Evolutionary conservation across 2,888 invertebrate species (phyloP), one percentile per base, ranked within the genome.

Genomic region (Leucophenga montana): DNA sequence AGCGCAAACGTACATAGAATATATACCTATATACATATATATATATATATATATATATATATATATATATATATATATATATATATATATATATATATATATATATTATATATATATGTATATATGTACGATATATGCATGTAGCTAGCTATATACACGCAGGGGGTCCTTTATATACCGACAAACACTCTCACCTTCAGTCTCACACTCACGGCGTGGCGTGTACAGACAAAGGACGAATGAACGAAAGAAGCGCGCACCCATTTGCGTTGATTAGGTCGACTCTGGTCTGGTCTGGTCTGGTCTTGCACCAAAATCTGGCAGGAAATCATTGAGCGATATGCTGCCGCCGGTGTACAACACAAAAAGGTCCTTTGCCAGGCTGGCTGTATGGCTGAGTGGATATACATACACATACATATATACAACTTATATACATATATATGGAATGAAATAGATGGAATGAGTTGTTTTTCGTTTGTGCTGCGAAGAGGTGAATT

Each of bases 131-230:
- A 33, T 65, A 27, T 56, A 67, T 57, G 53, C n/a, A n/a, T n/a
- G n/a, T n/a, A n/a, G n/a, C n/a, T n/a, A n/a, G n/a, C n/a, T 64
- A 66, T 66, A 27, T n/a, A 39, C 44, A 67, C 68, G 56, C 56
- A 56, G 67, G 46, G 56, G 69, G 71, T 56, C 53, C 20, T 65
- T 64, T 54, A 11, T 16, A 53, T 20, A 53, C 65, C 62, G 69
- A 68, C 62, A 44, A 48, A 20, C 73, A 66, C 69, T 76, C 69
- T 59, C 27, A 69, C 56, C 64, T 64, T 70, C 70, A 54, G 6
- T 56, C 33, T 57, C 50, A 67, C 68, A 54, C 56, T 65, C 56
- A 59, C 3, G 9, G 9, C 33, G 8, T 33, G 33, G 4, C 39
- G 11, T 39, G 11, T 39, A 39, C 39, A 39, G 59, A 61, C 39